These are phyloP conservation scores for Rugalucina vietnamica DNA, from an alignment of 2,888 invertebrate species.

Conservation along the genomic window DNA sequence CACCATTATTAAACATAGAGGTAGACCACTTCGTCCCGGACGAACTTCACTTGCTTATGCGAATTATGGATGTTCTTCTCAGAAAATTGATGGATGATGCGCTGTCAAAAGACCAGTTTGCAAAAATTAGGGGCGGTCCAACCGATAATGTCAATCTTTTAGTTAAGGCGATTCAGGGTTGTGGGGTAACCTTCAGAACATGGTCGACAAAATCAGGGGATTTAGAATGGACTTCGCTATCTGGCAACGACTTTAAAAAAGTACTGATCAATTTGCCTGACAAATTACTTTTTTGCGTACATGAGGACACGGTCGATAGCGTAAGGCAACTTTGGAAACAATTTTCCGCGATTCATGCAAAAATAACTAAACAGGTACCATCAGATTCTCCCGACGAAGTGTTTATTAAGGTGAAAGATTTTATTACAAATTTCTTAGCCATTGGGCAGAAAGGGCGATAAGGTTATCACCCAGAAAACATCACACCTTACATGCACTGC, in stretches of 20 bases:
- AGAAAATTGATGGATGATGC: constrained; percentile 41
- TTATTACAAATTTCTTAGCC: neutral
- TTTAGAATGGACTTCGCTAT: constrained; percentile 13
- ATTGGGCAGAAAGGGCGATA: neutral
- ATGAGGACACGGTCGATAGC: neutral
- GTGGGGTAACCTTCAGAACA: neutral
- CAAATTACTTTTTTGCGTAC: constrained; percentile 12
- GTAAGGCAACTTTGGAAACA: neutral
- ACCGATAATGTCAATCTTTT: constrained; percentile 8
- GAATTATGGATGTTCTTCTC: neutral
- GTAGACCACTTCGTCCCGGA: neutral
- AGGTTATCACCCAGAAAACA: constrained; percentile 18
- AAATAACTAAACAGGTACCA: neutral
- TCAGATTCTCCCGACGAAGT: neutral
- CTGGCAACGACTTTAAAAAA: constrained; percentile 17
- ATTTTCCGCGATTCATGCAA: neutral
- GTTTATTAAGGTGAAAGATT: neutral
- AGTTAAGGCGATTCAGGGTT: neutral
- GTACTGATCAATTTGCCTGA: neutral
- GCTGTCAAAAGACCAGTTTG: neutral
- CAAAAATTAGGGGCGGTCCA: neutral
- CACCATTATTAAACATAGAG: neutral
- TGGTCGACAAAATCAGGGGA: constrained; percentile 17
- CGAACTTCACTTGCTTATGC: neutral
- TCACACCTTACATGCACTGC: constrained; percentile 1